Evolutionary conservation across 1,140 invertebrate genomes (phyloP).

Genomic region (Drosophila nikananu): DNA sequence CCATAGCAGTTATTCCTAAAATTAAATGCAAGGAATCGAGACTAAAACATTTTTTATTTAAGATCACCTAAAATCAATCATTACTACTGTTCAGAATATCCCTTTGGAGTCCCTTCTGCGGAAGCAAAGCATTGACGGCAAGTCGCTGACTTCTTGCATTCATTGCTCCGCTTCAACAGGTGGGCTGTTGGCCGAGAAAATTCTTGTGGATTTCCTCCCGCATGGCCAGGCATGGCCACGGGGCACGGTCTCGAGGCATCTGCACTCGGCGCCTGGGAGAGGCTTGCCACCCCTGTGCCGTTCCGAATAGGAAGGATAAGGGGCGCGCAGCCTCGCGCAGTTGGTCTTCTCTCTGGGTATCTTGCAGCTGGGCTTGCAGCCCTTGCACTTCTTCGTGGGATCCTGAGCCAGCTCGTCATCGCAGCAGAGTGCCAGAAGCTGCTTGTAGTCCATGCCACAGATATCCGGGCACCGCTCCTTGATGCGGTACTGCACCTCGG

Average conservation of each 20-base stretch:
- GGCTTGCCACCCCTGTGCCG: neutral
- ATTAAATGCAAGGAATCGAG: neutral
- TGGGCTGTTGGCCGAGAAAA: neutral
- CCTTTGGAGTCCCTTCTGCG: neutral
- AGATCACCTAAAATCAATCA: neutral
- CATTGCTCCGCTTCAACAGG: neutral
- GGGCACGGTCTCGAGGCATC: neutral
- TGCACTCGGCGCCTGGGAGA: conserved; percentile 2
- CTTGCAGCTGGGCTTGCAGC: conserved; percentile 12
- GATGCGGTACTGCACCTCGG: conserved; percentile 35
- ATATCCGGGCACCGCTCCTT: conserved; percentile 1
- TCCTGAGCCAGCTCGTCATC: neutral
- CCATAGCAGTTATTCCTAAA: too few species aligned
- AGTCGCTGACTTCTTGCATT: neutral
- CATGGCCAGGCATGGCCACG: conserved; percentile 9
- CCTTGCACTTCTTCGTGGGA: neutral
- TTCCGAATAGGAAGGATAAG: conserved; percentile 46
- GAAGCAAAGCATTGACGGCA: neutral
- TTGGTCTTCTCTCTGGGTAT: fast-evolving
- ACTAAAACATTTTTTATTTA: neutral
- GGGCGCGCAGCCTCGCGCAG: conserved; percentile 26
- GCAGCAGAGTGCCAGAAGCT: conserved; percentile 19
- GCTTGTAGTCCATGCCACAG: conserved; percentile 24
- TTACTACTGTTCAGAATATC: neutral
- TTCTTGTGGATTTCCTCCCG: neutral